Conservation (phyloP, 2,797 vertebrate species). For the Cephalopachus bancanus region DNA sequence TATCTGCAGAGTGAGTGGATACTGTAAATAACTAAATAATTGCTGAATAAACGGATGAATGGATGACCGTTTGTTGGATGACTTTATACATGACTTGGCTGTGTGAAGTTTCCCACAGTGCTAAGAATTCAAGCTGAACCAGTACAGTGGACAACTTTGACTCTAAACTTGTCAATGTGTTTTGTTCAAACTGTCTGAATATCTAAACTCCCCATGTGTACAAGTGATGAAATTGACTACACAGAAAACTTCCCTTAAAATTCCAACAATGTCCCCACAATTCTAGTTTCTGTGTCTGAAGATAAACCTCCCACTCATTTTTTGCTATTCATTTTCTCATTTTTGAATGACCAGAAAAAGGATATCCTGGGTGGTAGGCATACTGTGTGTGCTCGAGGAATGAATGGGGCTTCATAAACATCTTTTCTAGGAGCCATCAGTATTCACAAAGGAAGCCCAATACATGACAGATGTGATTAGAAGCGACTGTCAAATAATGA, state of each 20-base stretch:
- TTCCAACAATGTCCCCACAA: slow-evolving; percentile 54
- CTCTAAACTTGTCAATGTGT: slow-evolving; percentile 51
- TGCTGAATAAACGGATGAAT: slow-evolving; percentile 44
- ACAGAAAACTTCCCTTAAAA: slow-evolving; percentile 38
- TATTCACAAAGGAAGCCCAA: slow-evolving; percentile 72
- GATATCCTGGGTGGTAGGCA: slow-evolving; percentile 58
- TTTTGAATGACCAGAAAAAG: slow-evolving; percentile 59
- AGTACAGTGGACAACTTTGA: slow-evolving; percentile 38
- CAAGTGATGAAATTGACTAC: background rate
- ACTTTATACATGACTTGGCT: slow-evolving; percentile 52
- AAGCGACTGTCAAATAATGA: slow-evolving; percentile 82
- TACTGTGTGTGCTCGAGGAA: slow-evolving; percentile 51
- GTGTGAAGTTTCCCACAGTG: slow-evolving; percentile 47
- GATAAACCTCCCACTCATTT: slow-evolving; percentile 8
- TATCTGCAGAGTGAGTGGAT: slow-evolving; percentile 51
- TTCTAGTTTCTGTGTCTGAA: slow-evolving; percentile 51
- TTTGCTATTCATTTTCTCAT: slow-evolving; percentile 58
- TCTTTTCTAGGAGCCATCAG: slow-evolving; percentile 61
- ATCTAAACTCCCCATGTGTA: slow-evolving; percentile 24
- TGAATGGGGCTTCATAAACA: slow-evolving; percentile 55
- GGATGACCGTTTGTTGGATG: slow-evolving; percentile 58
- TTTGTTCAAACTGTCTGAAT: slow-evolving; percentile 31
- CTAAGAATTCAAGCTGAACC: slow-evolving; percentile 60
- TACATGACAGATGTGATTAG: slow-evolving; percentile 81
- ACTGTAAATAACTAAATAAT: slow-evolving; percentile 55